Evolutionary conservation across 92 coral and sea anemone genomes (phyloP).

Genomic region (Scolanthus callimorphus): DNA sequence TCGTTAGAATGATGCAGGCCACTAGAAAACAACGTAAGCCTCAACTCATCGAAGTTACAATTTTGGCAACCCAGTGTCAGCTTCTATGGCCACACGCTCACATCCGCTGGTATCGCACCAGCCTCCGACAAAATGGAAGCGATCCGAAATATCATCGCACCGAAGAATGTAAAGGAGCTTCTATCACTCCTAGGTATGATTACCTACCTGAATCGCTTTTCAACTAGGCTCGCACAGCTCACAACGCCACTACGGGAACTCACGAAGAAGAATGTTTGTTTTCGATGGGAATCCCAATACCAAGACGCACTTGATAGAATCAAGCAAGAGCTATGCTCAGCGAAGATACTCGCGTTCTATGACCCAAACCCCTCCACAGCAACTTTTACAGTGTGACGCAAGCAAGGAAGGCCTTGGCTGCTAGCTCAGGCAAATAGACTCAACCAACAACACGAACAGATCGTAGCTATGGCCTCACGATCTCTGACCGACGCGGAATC

Average conservation of each 20-base stretch:
- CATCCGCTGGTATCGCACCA: slow-evolving; percentile 40
- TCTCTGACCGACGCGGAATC: slow-evolving; percentile 30
- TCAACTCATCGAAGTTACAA: slow-evolving; percentile 55
- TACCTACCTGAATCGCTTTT: slow-evolving; percentile 49
- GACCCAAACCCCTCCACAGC: slow-evolving; percentile 40
- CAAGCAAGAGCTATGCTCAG: slow-evolving; percentile 41
- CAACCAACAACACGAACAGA: slow-evolving; percentile 8
- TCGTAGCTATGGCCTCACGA: slow-evolving; percentile 41
- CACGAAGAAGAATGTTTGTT: slow-evolving; percentile 47
- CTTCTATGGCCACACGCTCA: slow-evolving; percentile 46
- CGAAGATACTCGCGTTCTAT: slow-evolving; percentile 31
- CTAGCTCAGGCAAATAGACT: slow-evolving; percentile 34
- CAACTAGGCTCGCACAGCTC: slow-evolving; percentile 38
- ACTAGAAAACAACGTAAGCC: slow-evolving; percentile 44
- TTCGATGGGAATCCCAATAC: slow-evolving; percentile 45
- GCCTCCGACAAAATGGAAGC: slow-evolving; percentile 49
- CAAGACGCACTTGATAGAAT: slow-evolving; percentile 43
- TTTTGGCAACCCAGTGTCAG: slow-evolving; percentile 39
- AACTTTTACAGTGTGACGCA: slow-evolving; percentile 38
- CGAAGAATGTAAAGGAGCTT: slow-evolving; percentile 39
- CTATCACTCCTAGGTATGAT: slow-evolving; percentile 50
- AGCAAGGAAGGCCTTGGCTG: slow-evolving; percentile 39
- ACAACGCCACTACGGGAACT: slow-evolving; percentile 53
- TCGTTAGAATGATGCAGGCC: slow-evolving; percentile 32
- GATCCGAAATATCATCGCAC: slow-evolving; percentile 32